Conservation (phyloP, 2,797 vertebrate genomes). For the Malurus leucopterus region DNA sequence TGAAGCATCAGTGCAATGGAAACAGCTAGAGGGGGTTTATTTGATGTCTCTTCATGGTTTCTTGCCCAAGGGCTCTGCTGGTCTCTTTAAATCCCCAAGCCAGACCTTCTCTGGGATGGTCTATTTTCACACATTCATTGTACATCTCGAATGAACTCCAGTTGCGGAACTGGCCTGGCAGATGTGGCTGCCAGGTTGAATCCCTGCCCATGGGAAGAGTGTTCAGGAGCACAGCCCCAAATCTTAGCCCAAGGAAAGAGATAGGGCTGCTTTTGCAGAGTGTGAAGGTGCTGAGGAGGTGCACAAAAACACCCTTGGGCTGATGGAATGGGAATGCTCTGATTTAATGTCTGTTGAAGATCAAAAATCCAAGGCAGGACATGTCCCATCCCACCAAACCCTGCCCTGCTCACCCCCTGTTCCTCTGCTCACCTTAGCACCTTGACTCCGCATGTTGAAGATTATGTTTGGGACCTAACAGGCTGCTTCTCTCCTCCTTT, state of each 20-base stretch:
- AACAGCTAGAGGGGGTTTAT: background rate
- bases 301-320: background rate
- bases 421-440: background rate
- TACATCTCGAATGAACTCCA: background rate
- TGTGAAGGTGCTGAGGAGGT: background rate
- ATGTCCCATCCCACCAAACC: background rate
- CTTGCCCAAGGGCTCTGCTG: background rate
- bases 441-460: background rate
- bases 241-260: background rate
- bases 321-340: background rate
- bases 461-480: background rate
- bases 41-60: background rate
- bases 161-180: background rate
- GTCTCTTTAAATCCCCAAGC: background rate
- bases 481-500: background rate
- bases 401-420: fast-evolving
- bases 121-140: background rate
- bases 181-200: background rate
- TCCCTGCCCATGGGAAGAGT: background rate
- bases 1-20: background rate
- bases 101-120: background rate
- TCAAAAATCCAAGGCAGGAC: background rate
- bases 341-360: background rate
- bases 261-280: background rate
- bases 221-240: background rate